Conservation (phyloP, 2,888 invertebrate species). For the Drosophila robusta region DNA sequence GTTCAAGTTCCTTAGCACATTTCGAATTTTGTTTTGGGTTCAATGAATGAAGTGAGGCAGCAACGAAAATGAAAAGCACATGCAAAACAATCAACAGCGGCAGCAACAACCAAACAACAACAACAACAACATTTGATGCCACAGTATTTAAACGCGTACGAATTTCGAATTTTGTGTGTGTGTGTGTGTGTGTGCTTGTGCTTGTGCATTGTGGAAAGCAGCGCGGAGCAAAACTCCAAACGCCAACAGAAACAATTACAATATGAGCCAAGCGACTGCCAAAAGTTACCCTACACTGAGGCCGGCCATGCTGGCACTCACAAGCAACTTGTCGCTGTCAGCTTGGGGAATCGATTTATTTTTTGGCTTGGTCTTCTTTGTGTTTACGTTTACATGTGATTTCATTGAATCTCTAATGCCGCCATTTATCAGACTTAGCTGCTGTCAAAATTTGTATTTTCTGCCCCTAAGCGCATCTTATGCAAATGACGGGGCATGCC, state of each 20-base stretch:
- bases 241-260: slow-evolving; percentile 40
- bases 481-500: slow-evolving; percentile 12
- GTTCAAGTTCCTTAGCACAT: slow-evolving; percentile 38
- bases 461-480: slow-evolving; percentile 37
- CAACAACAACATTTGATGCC: slow-evolving; percentile 37
- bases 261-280: slow-evolving; percentile 30
- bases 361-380: neutral
- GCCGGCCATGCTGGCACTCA: slow-evolving; percentile 8
- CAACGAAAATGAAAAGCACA: slow-evolving; percentile 52
- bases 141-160: slow-evolving; percentile 31
- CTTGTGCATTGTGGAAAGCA: slow-evolving; percentile 23
- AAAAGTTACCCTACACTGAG: slow-evolving; percentile 39
- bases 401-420: neutral
- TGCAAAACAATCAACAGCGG: slow-evolving; percentile 56
- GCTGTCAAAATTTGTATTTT: slow-evolving; percentile 7
- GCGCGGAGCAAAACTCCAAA: slow-evolving; percentile 16
- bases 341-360: neutral
- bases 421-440: slow-evolving; percentile 45
- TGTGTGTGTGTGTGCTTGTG: slow-evolving; percentile 13
- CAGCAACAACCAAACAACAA: slow-evolving; percentile 23
- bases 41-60: slow-evolving; percentile 46
- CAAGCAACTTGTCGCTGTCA: slow-evolving; percentile 16
- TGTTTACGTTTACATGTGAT: neutral
- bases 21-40: slow-evolving; percentile 19
- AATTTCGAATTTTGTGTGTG: slow-evolving; percentile 10